Percentiles rank a stretch among this genome's conserved stretches.
These are phyloP conservation scores for Fissipunctia ypsillon DNA, from an alignment of 2,888 invertebrate genomes.

Conservation along the genomic window DNA sequence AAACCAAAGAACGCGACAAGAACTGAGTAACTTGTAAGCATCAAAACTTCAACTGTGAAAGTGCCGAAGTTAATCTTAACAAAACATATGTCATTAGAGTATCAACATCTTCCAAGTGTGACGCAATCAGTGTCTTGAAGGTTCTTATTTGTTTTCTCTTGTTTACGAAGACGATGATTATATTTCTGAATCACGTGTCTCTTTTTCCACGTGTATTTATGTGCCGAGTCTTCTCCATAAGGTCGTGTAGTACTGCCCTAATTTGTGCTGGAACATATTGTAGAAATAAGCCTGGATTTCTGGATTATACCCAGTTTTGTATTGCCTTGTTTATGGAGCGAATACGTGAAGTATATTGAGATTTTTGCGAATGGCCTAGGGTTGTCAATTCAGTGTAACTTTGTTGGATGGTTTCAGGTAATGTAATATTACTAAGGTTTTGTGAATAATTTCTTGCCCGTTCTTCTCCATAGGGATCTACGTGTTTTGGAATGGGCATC, in stretches of 20 bases:
- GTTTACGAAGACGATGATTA: slow-evolving; percentile 52
- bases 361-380: slow-evolving; percentile 12
- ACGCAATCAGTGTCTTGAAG: slow-evolving; percentile 55
- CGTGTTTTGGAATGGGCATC: no score
- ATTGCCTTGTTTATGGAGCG: slow-evolving; percentile 21
- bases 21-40: slow-evolving; percentile 50
- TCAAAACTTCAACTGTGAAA: slow-evolving; percentile 56
- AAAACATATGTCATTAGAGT: slow-evolving; percentile 62
- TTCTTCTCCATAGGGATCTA: no score
- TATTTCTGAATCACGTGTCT: slow-evolving; percentile 40
- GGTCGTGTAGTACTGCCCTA: slow-evolving; percentile 1
- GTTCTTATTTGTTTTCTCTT: slow-evolving; percentile 50
- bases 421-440: no score
- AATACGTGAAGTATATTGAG: slow-evolving; percentile 38
- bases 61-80: slow-evolving; percentile 61
- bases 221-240: neutral
- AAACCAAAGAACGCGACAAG: slow-evolving; percentile 33
- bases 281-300: slow-evolving; percentile 9
- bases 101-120: slow-evolving; percentile 46
- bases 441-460: no score
- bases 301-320: slow-evolving; percentile 17
- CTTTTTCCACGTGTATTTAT: slow-evolving; percentile 29
- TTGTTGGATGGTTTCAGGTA: slow-evolving; percentile 4
- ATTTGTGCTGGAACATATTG: slow-evolving; percentile 21
- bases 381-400: neutral